Base-by-base conservation (phyloP, 2,888 invertebrate species). In the Amphipoea oculea region DNA sequence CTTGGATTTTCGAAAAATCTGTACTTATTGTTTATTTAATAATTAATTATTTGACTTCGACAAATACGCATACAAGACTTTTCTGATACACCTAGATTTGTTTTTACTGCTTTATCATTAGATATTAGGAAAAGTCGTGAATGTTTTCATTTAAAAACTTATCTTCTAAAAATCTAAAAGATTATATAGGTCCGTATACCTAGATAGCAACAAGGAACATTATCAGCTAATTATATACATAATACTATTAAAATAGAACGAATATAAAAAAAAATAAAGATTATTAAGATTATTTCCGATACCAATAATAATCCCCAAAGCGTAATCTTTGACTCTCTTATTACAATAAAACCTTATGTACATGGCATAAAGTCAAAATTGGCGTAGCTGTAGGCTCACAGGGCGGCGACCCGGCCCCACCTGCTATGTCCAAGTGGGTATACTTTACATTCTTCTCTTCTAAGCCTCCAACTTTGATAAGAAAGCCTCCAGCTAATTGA, bases 391-490 rank as follows among this genome's bases (percentile, higher is more conserved):
- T 98, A 0, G 98, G 98, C 73, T 98, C 97, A 0, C 97, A 94
- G 0, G 98, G 98, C 29, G 98, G 97, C 14, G 96, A 95, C 0
- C 98, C 98, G 6, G 98, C 97, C 0, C 98, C 98, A 0, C 97
- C 98, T 20, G 98, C 98, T 66, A 99, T 98, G 90, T 98, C 98
- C 91, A 98, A 90, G 93, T 98, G 98, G 0, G 98, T 98, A 93
- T 98, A 99, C 88, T 98, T 98, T 70, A 99, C 92, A 48, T 99
- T 99, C 84, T 97, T 97, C 95, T 98, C 98, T 90, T 99, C 98
- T 74, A 99, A 95, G 0, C 98, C 98, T 0, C 98, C 98, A 4
- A 98, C 98, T 94, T 98, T 97, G 77, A 99, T 98, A 85, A 99
- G 95, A 92, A 99, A 99, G 0, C 96, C 97, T 2, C 95, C 96